Evolutionary conservation across 2,888 invertebrate species (phyloP), one percentile per base, ranked within the genome.

Genomic region (Dicranocentrus wangi): DNA sequence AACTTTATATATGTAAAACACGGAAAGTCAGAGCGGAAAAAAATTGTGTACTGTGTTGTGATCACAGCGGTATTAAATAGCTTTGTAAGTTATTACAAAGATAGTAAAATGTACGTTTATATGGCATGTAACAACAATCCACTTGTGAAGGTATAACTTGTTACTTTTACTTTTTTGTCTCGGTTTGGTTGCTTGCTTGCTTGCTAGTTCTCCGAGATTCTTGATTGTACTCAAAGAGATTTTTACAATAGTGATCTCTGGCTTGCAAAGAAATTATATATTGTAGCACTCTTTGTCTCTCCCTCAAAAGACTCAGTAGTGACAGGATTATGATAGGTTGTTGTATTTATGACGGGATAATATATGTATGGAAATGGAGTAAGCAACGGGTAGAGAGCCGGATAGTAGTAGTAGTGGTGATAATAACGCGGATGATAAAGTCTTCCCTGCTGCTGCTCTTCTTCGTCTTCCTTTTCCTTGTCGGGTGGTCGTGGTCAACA

Each of bases 161-260:
- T 43, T 68, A 58, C 25, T n/a, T n/a, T n/a, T n/a, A n/a, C n/a
- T n/a, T n/a, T n/a, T n/a, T n/a, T n/a, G n/a, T n/a, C n/a, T n/a
- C n/a, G n/a, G n/a, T n/a, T n/a, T n/a, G n/a, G n/a, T n/a, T n/a
- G n/a, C n/a, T n/a, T n/a, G n/a, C n/a, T n/a, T n/a, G n/a, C 23
- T 15, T 27, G 58, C 13, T 58, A 58, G 27, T 72, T 51, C 23
- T 27, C 19, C 23, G 5, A 65, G 25, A 73, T 47, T 51, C 25
- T 73, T 73, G 73, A 73, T 73, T 73, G 55, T 73, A 65, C 65
- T 73, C 25, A 32, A 73, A 28, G 55, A 32, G 42, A 55, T 73
- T 21, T 8, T 39, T 39, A 66, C 15, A n/a, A 15, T 10, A 42
- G 19, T 39, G 32, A 39, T 65, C 25, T 23, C 19, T 28, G 10